These are phyloP conservation scores for Habrosyne pyritoides DNA, from an alignment of 2,888 invertebrate genomes.

Conservation along the genomic window DNA sequence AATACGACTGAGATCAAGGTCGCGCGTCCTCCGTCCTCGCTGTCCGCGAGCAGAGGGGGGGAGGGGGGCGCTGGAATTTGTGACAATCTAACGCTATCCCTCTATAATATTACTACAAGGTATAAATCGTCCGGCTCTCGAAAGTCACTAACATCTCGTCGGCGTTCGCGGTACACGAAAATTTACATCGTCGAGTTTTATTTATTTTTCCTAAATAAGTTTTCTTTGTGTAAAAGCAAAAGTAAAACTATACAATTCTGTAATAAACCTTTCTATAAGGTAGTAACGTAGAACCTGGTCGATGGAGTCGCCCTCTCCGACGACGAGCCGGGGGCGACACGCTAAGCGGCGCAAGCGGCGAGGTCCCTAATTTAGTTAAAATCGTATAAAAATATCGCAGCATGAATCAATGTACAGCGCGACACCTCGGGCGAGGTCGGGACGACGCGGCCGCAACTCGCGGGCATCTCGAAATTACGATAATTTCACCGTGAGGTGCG, in stretches of 20 bases:
- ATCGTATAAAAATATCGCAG: slow-evolving; percentile 47
- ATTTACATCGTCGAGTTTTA: neutral
- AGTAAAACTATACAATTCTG: neutral
- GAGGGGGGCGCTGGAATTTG: slow-evolving; percentile 43
- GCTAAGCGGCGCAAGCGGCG: slow-evolving; percentile 17
- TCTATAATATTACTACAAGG: neutral
- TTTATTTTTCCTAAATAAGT: neutral
- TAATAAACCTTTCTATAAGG: neutral
- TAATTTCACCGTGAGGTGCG: neutral
- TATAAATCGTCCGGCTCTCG: neutral
- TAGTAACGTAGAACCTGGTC: neutral
- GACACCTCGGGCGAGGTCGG: neutral
- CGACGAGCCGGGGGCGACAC: neutral
- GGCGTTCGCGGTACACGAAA: neutral
- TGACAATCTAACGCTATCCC: slow-evolving; percentile 35
- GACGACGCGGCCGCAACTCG: neutral
- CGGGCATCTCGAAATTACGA: neutral
- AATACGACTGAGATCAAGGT: slow-evolving; percentile 59
- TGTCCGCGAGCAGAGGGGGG: neutral
- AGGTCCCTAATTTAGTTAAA: slow-evolving; percentile 16
- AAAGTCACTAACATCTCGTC: neutral
- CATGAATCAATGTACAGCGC: slow-evolving; percentile 13
- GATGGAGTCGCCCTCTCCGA: neutral
- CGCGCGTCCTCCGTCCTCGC: slow-evolving; percentile 15
- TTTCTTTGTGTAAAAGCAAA: neutral